Conservation (phyloP, 2,113 vertebrate species). For the Ameiurus melas region DNA sequence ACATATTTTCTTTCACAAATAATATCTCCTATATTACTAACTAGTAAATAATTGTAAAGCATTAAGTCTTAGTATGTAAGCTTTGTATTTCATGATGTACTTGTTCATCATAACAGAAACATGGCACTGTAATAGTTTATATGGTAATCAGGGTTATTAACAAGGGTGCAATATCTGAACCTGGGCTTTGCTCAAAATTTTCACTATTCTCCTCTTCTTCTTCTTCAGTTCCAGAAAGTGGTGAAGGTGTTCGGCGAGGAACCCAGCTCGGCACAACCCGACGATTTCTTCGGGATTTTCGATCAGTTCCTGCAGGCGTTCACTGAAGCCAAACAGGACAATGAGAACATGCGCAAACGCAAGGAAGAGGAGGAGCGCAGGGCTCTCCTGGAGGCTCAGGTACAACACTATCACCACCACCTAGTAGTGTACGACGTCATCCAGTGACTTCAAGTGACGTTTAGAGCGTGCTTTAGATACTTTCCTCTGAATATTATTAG, state of each 20-base stretch:
- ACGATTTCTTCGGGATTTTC: conserved; percentile 86
- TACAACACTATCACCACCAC: conserved; percentile 51
- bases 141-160: not conserved
- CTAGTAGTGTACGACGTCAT: not conserved
- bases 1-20: not conserved
- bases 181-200: not conserved
- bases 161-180: not conserved
- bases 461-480: not conserved
- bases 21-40: not conserved
- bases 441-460: not conserved
- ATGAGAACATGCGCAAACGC: conserved; percentile 80
- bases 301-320: conserved; percentile 86
- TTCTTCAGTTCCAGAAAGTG: conserved; percentile 76
- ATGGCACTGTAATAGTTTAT: not conserved
- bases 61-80: not conserved
- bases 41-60: not conserved
- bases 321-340: conserved; percentile 81
- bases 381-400: conserved; percentile 83
- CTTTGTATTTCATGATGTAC: not conserved
- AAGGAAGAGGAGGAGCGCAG: conserved; percentile 85
- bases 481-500: not conserved
- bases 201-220: not conserved
- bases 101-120: not conserved
- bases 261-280: conserved; percentile 79
- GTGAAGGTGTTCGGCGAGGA: conserved; percentile 82